phyloP scores from a whole-genome alignment of 1,140 invertebrate species.

The Neodiprion pinetum region DNA sequence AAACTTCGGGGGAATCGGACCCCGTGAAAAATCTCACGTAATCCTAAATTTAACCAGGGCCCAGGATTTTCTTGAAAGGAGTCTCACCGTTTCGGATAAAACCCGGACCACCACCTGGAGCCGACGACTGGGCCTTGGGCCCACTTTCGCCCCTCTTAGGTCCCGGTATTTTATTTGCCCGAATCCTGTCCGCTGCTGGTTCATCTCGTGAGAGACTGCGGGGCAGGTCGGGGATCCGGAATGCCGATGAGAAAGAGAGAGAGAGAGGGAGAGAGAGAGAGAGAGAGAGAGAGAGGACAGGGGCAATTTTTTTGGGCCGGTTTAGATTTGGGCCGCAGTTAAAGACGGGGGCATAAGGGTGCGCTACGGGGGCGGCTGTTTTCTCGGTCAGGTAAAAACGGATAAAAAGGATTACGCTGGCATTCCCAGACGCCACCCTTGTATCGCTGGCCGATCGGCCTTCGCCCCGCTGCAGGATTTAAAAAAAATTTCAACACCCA shows the following conservation, averaged over 20 bases:
- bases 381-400: slow-evolving; percentile 21
- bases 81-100: neutral
- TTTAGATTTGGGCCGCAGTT: slow-evolving; percentile 14
- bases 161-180: no score
- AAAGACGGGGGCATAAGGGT: slow-evolving; percentile 27
- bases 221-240: neutral
- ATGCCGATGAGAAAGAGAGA: slow-evolving; percentile 32
- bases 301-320: slow-evolving; percentile 24
- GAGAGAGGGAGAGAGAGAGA: slow-evolving; percentile 33
- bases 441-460: neutral
- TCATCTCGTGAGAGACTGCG: neutral
- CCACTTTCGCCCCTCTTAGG: neutral
- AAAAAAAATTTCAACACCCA: slow-evolving; percentile 4
- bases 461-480: no score
- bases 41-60: neutral
- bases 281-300: slow-evolving; percentile 25
- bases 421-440: slow-evolving; percentile 15
- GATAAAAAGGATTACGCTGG: slow-evolving; percentile 11
- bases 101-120: neutral
- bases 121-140: neutral
- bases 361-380: slow-evolving; percentile 14
- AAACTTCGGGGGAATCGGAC: neutral
- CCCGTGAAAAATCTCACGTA: neutral
- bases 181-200: neutral
- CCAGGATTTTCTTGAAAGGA: neutral